Percentiles rank a stretch among this genome's conserved stretches.
These are phyloP conservation scores for Himantopus leucocephalus DNA, from an alignment of 2,113 vertebrate genomes.

Conservation along the genomic window DNA sequence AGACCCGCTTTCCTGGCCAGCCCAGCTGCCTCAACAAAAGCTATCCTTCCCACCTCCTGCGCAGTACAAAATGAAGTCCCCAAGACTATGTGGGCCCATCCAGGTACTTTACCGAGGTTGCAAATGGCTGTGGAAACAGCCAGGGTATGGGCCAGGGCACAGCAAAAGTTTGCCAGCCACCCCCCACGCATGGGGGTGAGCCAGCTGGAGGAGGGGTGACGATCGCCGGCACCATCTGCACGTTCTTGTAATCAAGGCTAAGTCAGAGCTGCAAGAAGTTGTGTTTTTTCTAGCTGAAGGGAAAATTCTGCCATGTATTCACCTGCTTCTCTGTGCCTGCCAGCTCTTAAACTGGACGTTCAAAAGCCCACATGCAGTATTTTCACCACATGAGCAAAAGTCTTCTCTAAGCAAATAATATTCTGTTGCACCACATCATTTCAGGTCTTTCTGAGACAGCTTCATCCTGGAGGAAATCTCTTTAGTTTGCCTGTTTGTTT, in stretches of 20 bases:
- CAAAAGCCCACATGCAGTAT: neutral
- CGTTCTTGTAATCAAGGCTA: neutral
- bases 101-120: neutral
- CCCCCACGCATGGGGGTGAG: fast-evolving
- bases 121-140: neutral
- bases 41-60: neutral
- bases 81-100: neutral
- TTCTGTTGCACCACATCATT: neutral
- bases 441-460: neutral
- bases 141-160: neutral
- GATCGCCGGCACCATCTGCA: neutral
- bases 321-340: neutral
- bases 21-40: neutral
- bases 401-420: neutral
- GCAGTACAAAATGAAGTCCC: neutral
- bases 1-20: neutral
- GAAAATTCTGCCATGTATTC: neutral
- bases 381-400: neutral
- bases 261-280: neutral
- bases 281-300: neutral
- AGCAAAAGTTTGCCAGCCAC: neutral
- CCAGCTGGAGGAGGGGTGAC: neutral
- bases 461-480: neutral
- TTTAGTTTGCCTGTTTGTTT: neutral
- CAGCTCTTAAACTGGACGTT: neutral